Evolutionary conservation across 1,140 invertebrate species (phyloP).

Genomic region (Teleogryllus occipitalis): DNA sequence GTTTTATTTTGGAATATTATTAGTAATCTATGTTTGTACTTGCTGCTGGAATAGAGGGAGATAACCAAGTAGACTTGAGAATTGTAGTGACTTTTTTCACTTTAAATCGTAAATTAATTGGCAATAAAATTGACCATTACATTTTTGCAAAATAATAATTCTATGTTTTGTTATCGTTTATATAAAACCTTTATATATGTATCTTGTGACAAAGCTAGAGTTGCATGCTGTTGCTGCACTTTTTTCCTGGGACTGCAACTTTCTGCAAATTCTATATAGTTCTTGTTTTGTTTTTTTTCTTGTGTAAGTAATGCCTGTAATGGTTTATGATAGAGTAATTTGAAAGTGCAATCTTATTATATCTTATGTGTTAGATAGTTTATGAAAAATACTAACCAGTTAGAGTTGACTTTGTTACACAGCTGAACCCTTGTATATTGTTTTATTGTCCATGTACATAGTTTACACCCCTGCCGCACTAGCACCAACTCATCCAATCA

Average conservation of each 20-base stretch:
- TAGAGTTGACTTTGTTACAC: slow-evolving; percentile 1
- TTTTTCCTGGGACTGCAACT: slow-evolving; percentile 3
- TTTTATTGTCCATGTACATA: not conserved
- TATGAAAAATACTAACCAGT: not conserved
- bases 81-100: too few relatives aligned
- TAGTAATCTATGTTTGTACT: too few relatives aligned
- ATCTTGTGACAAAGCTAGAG: not conserved
- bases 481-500: not conserved
- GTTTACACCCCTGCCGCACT: not conserved
- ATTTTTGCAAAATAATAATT: too few relatives aligned
- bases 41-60: too few relatives aligned
- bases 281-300: not conserved
- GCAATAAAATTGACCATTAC: too few relatives aligned
- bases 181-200: too few relatives aligned
- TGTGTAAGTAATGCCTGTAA: not conserved
- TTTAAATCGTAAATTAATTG: too few relatives aligned
- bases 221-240: not conserved
- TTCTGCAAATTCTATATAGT: not conserved
- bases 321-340: not conserved
- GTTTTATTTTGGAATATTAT: too few relatives aligned
- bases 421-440: not conserved
- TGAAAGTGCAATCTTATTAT: slow-evolving; percentile 5
- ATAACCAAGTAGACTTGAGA: too few relatives aligned
- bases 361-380: slow-evolving; percentile 1
- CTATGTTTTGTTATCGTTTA: not conserved